Evolutionary conservation across 2,888 invertebrate species (phyloP).

Genomic region (Pseudococcus longispinus): DNA sequence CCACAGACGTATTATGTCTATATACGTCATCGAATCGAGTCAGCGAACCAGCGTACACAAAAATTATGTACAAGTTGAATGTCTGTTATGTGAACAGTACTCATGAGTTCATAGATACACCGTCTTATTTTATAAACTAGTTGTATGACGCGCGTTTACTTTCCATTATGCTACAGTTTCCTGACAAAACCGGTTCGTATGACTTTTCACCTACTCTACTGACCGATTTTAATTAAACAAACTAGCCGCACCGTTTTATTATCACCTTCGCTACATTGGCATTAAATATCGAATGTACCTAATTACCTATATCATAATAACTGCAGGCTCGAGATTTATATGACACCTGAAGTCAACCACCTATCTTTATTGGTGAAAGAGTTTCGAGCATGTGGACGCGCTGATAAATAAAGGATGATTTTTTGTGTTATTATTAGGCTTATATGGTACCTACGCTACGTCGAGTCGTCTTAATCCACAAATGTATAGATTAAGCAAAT

Average conservation of each 20-base stretch:
- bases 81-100: constrained; percentile 15
- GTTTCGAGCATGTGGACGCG: not conserved
- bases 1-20: not conserved
- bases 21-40: not conserved
- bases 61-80: constrained; percentile 34
- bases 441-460: no score
- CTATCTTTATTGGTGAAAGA: not conserved
- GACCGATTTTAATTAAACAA: constrained; percentile 48
- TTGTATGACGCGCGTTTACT: constrained; percentile 52
- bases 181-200: constrained; percentile 53
- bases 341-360: not conserved
- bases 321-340: not conserved
- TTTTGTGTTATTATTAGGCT: no score
- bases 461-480: no score
- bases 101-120: constrained; percentile 23
- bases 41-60: constrained; percentile 9
- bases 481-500: no score
- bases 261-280: constrained; percentile 18
- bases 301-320: not conserved
- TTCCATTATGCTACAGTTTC: constrained; percentile 52
- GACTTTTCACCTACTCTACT: constrained; percentile 55
- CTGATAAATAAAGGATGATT: no score
- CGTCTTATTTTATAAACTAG: constrained; percentile 39
- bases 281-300: not conserved
- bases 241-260: not conserved